These are phyloP conservation scores for Drosophila mayaguana DNA, from an alignment of 2,888 invertebrate genomes.

Conservation along the genomic window DNA sequence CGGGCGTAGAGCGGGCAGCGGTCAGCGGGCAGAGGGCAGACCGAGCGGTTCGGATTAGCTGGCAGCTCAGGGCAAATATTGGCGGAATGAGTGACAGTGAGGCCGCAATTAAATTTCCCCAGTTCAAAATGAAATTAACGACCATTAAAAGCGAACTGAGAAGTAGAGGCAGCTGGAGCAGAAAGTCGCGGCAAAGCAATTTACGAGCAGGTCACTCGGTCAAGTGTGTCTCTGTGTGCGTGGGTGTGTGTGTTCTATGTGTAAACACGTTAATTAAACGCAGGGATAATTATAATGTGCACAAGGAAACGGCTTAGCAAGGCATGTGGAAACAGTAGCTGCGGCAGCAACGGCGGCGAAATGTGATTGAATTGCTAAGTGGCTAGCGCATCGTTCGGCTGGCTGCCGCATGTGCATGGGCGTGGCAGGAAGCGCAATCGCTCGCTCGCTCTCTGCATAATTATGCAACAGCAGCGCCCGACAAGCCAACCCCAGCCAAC, in stretches of 20 bases:
- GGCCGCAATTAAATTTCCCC: constrained; percentile 66
- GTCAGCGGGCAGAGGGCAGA: background rate
- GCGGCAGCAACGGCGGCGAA: constrained; percentile 28
- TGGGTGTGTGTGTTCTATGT: constrained; percentile 27
- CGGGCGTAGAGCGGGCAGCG: no score
- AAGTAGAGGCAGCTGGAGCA: constrained; percentile 21
- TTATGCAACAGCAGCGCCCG: constrained; percentile 55
- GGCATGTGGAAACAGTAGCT: constrained; percentile 12
- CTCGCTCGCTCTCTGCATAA: constrained; percentile 42
- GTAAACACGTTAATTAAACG: constrained; percentile 73
- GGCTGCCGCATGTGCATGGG: constrained; percentile 15
- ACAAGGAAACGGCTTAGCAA: constrained; percentile 42
- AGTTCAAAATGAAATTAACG: constrained; percentile 65
- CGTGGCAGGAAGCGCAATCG: constrained; percentile 48
- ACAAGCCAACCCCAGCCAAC: constrained; percentile 1
- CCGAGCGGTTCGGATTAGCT: constrained; percentile 7
- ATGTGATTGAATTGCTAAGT: constrained; percentile 67
- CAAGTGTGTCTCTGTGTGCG: constrained; percentile 27
- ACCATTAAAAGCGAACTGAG: constrained; percentile 53
- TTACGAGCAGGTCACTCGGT: constrained; percentile 61
- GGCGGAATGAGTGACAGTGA: constrained; percentile 31
- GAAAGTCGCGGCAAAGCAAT: constrained; percentile 39
- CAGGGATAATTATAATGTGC: constrained; percentile 67
- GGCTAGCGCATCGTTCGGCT: constrained; percentile 27
- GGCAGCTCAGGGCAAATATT: background rate